Evolutionary conservation across 2,888 invertebrate species (phyloP).

Genomic region (Sarcophaga rosellei): DNA sequence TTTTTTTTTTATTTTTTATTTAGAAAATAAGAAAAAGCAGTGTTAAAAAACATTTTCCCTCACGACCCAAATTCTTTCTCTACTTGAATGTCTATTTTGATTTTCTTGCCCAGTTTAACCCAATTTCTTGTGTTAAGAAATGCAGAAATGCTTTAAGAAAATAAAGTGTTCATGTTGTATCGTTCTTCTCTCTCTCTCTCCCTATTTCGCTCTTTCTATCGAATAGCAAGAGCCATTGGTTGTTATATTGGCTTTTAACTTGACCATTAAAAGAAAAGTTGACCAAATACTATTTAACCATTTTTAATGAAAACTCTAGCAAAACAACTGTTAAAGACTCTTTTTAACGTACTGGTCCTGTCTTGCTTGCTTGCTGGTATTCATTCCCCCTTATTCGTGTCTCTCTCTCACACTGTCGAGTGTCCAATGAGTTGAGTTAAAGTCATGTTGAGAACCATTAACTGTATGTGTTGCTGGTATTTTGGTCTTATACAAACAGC

Average conservation of each 20-base stretch:
- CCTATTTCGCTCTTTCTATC: not conserved
- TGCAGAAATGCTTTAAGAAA: slow-evolving; percentile 13
- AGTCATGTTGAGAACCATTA: slow-evolving; percentile 54
- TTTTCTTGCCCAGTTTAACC: slow-evolving; percentile 39
- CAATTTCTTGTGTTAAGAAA: slow-evolving; percentile 41
- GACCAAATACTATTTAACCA: slow-evolving; percentile 48
- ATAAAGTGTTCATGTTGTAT: not conserved
- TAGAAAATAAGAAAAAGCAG: no score
- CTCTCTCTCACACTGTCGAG: not conserved
- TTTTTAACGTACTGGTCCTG: slow-evolving; percentile 55
- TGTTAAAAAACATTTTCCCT: not conserved
- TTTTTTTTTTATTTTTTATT: no score
- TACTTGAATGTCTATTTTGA: not conserved
- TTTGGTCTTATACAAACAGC: not conserved
- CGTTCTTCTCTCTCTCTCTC: not conserved
- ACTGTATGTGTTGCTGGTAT: not conserved
- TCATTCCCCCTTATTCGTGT: not conserved
- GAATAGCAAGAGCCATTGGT: not conserved
- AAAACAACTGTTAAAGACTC: slow-evolving; percentile 15
- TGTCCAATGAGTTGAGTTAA: slow-evolving; percentile 43
- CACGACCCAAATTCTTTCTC: slow-evolving; percentile 39
- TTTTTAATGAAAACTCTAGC: slow-evolving; percentile 37
- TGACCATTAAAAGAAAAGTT: slow-evolving; percentile 64
- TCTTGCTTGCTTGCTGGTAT: not conserved
- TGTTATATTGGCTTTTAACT: slow-evolving; percentile 22